Base-by-base conservation (phyloP, 2,888 invertebrate species). In the Megalurothrips usitatus region DNA sequence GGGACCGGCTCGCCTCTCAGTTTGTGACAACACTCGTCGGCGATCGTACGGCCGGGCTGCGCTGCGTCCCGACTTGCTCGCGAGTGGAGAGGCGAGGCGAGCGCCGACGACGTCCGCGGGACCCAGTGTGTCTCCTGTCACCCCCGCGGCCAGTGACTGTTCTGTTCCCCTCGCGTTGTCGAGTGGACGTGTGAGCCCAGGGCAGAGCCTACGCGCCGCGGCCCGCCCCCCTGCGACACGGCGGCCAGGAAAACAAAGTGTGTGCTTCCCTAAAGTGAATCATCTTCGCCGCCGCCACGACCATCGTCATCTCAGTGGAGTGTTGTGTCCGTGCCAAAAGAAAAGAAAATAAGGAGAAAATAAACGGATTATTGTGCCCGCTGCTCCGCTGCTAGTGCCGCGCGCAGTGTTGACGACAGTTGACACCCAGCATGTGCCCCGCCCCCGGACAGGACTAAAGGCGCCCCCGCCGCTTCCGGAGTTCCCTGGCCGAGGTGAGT, bases 1-100 rank as follows among this genome's bases (percentile, higher is more conserved):
- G 68, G 34, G 34, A 43, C 34, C 34, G 34, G 34, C 34, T 43
- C 6, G 34, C 26, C 68, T 75, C 68, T 75, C 68, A 75, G 68
- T 75, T 75, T 75, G 68, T 75, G 68, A 75, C 68, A 75, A 75
- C 68, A 75, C 23, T 26, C 68, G 68, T 23, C 23, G 68, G 68
- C 23, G 68, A 75, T 26, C 23, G 68, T 75, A 75, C 68, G 68
- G 68, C 68, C 68, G 68, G 12, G 68, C 68, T 26, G 23, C 68
- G 9, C 10, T 23, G 23, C 68, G 26, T 12, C 68, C 68, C 10
- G 68, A 11, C n/a, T 11, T 26, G 68, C 68, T 26, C 68, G 23
- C 23, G 68, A 75, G 23, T 23, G 23, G 58, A 58, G 58, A 58
- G 19, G 68, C n/a, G n/a, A 26, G 34, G 34, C 34, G 34, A 43